Evolutionary conservation across 2,797 vertebrate genomes (phyloP), one percentile per base, ranked within the genome.

Genomic region (Yasuhikotakia modesta): DNA sequence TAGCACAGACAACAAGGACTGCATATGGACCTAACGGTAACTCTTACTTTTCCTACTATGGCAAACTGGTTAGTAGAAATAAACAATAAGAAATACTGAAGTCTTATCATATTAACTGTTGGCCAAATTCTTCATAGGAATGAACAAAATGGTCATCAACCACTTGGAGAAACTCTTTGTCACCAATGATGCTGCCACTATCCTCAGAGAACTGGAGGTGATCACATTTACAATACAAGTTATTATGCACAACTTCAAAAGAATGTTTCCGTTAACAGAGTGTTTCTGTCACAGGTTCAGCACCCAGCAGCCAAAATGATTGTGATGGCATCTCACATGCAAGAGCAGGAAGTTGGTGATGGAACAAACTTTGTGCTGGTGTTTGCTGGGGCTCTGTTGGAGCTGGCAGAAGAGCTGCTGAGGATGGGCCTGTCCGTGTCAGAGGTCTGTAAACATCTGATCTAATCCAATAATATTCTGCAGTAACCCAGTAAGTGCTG

Each of bases 81-180:
- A 1, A 39, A 39, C 35, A 39, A 10, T n/a, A 3, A 2, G 4
- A 27, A 27, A n/a, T n/a, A n/a, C n/a, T n/a, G 35, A 12, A 1
- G 35, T 43, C 16, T 11, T 35, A n/a, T n/a, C n/a, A 13, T 2
- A 5, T 55, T 7, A 39, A 6, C 22, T 14, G 8, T 12, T 45
- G 0, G 2, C 58, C 58, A 11, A n/a, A 0, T 24, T 21, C 19
- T 68, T n/a, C 53, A 57, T 86, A 99, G 98, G 98, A 63, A 98
- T 99, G 98, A 99, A 99, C 88, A 99, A 99, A 94, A 98, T 99
- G 97, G 96, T 99, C 86, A 99, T 99, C 89, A 99, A 98, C 90
- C 96, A 98, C 70, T 80, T 99, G 90, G 97, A 99, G 88, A 99
- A 98, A 81, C 92, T 99, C 80, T 98, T 99, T 87, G 97, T 99